Percentiles rank a stretch among this genome's conserved stretches.
These are phyloP conservation scores for Cynodonichthys magdalenae DNA, from an alignment of 2,797 vertebrate genomes.

Conservation along the genomic window DNA sequence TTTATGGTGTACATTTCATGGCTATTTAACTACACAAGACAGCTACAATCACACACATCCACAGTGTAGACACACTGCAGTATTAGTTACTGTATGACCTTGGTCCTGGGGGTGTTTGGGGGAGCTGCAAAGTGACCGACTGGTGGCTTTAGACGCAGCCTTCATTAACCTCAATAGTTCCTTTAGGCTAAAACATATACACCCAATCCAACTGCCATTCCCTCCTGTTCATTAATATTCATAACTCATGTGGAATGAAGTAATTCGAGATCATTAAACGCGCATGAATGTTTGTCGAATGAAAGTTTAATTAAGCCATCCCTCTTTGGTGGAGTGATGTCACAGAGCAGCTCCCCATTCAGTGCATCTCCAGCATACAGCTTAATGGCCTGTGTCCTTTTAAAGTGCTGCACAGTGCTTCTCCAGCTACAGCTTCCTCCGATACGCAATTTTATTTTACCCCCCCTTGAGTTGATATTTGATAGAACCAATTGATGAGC, in stretches of 20 bases:
- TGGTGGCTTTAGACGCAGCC: constrained; percentile 49
- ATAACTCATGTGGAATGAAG: constrained; percentile 78
- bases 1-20: constrained; percentile 42
- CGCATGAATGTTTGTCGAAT: constrained; percentile 76
- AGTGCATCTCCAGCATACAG: constrained; percentile 26
- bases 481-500: constrained; percentile 42
- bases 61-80: constrained; percentile 33
- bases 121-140: constrained; percentile 42
- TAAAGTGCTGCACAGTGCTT: constrained; percentile 50
- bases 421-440: constrained; percentile 33
- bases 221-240: constrained; percentile 71
- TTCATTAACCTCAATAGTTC: constrained; percentile 32
- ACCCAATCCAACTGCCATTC: constrained; percentile 30
- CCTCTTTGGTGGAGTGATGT: constrained; percentile 59
- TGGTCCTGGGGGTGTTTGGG: constrained; percentile 44
- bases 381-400: constrained; percentile 63
- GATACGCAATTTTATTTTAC: constrained; percentile 45
- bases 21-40: constrained; percentile 33
- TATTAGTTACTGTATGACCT: constrained; percentile 31
- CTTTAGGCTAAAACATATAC: constrained; percentile 33
- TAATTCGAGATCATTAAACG: constrained; percentile 76
- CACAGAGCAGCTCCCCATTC: constrained; percentile 45
- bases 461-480: constrained; percentile 33
- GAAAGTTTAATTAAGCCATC: constrained; percentile 72
- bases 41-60: constrained; percentile 33